Evolutionary conservation across 2,797 vertebrate genomes (phyloP), one percentile per base, ranked within the genome.

Genomic region (Phrynocephalus vlangalii): DNA sequence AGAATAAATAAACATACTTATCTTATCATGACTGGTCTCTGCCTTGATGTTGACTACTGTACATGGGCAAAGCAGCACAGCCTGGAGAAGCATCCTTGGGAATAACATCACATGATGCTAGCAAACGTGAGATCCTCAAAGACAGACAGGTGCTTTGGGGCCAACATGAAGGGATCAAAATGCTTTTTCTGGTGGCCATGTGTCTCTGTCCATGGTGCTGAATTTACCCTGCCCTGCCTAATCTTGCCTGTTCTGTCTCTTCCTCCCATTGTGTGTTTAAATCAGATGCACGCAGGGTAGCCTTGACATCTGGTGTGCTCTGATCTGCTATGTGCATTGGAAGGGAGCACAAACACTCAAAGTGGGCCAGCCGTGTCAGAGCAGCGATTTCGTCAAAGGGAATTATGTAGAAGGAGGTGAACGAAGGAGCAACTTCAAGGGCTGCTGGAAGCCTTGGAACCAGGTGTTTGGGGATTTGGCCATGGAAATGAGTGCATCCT

Each of bases 331-430:
- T 6, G 2, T 3, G 44, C 30, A 44, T 83, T 71, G 83, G 56
- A 88, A 79, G 78, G 24, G 11, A 87, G 60, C 24, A 56, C 52
- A 73, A 67, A 52, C n/a, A 67, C 78, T 73, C 16, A 18, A 30
- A 30, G 7, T 11, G 52, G 28, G 87, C 28, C 67, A 50, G 50
- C 6, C 20, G 52, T 88, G 68, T 73, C 68, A 79, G 33, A 44
- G 79, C 56, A 73, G 11, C 24, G 30, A 50, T 18, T 33, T 6
- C 22, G 15, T 48, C 52, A 80, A 71, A 80, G 56, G 30, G 50
- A 85, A n/a, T 68, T 67, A 84, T 52, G 24, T 68, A 88, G 73
- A 72, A 84, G 77, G 77, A 80, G 82, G 22, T 66, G 38, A 52
- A 67, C 13, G 86, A 44, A 60, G 67, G 33, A 71, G 26, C 4